Evolutionary conservation across 2,888 invertebrate genomes (phyloP).

Genomic region (Euplagia quadripunctaria): DNA sequence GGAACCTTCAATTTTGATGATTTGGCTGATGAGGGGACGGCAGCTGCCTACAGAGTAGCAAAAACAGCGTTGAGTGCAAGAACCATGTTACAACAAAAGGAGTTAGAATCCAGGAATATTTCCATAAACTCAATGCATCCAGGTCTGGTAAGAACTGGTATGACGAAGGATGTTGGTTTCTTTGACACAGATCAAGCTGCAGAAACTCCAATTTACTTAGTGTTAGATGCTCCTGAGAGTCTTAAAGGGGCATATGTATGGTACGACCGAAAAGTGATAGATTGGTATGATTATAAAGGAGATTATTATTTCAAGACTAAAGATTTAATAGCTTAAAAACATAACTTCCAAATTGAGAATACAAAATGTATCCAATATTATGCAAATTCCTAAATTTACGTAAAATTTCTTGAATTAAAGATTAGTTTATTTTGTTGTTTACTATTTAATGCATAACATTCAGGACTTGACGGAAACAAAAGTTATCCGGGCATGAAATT

Average conservation of each 20-base stretch:
- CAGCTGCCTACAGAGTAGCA: slow-evolving; percentile 89
- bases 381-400: too few species aligned
- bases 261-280: slow-evolving; percentile 84
- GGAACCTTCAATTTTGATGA: slow-evolving; percentile 66
- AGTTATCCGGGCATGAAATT: too few species aligned
- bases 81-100: slow-evolving; percentile 89
- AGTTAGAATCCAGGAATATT: slow-evolving; percentile 87
- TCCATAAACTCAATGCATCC: slow-evolving; percentile 89
- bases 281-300: slow-evolving; percentile 84
- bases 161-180: slow-evolving; percentile 89
- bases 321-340: too few species aligned
- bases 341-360: too few species aligned
- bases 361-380: too few species aligned
- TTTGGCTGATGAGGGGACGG: slow-evolving; percentile 83
- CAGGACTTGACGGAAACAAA: too few species aligned
- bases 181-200: slow-evolving; percentile 87
- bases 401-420: too few species aligned
- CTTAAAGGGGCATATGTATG: slow-evolving; percentile 90
- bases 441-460: too few species aligned
- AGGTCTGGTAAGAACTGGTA: slow-evolving; percentile 92
- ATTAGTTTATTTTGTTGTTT: too few species aligned
- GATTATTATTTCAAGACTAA: slow-evolving; percentile 69
- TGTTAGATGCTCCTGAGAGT: slow-evolving; percentile 79
- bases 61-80: slow-evolving; percentile 91
- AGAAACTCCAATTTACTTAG: slow-evolving; percentile 85